Evolutionary conservation across 2,113 vertebrate species (phyloP).

Genomic region (Phrynosoma platyrhinos): DNA sequence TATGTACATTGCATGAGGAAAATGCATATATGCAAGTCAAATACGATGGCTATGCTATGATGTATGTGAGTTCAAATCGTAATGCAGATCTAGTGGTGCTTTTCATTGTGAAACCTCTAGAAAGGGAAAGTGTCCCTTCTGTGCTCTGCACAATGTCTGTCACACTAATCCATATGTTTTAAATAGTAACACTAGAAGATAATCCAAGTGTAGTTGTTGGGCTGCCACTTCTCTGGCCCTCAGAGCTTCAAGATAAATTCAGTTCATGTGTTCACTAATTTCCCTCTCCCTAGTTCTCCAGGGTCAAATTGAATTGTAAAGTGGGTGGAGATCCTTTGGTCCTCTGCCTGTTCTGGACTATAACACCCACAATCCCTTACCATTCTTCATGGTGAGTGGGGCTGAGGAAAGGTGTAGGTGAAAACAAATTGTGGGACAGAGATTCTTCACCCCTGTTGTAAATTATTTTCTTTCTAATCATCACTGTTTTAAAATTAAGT

Average conservation of each 20-base stretch:
- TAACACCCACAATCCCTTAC: no score
- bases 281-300: background rate
- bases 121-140: background rate
- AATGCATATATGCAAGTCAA: background rate
- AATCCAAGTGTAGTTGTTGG: background rate
- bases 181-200: background rate
- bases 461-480: conserved; percentile 1
- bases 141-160: background rate
- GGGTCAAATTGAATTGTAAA: background rate
- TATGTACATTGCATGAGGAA: background rate
- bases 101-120: background rate
- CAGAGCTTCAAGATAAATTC: background rate
- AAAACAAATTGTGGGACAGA: no score
- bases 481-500: background rate
- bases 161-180: background rate
- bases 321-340: no score
- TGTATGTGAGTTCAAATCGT: background rate
- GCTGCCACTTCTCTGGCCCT: background rate
- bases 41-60: background rate
- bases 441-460: no score
- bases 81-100: background rate
- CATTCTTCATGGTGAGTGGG: no score
- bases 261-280: accelerated
- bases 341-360: no score
- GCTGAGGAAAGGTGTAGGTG: no score